These are phyloP conservation scores for Hozukius guyotensis DNA, from an alignment of 2,797 vertebrate species.

Conservation along the genomic window DNA sequence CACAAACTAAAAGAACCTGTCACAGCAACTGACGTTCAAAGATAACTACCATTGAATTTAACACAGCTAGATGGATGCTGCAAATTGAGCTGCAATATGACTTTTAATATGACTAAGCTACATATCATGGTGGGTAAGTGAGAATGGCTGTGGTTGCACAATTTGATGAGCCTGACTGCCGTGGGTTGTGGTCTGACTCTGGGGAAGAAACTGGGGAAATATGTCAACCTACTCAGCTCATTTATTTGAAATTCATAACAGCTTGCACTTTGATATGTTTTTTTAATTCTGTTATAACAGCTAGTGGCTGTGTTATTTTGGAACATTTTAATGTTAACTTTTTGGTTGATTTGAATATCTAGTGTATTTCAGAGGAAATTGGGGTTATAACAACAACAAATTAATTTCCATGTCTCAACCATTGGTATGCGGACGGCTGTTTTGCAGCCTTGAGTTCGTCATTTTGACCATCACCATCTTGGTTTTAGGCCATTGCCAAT, in stretches of 20 bases:
- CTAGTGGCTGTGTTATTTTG: background rate
- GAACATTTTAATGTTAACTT: background rate
- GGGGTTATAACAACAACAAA: background rate
- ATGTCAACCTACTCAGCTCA: background rate
- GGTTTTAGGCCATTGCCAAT: too few species aligned
- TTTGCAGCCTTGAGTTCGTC: too few species aligned
- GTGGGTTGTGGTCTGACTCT: background rate
- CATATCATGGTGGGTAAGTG: background rate
- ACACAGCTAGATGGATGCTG: background rate
- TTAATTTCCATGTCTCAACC: background rate
- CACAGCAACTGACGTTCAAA: background rate
- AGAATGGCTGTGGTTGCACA: background rate
- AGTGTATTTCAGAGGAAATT: background rate
- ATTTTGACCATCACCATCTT: too few species aligned
- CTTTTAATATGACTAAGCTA: background rate
- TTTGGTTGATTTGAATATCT: background rate
- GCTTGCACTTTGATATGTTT: background rate
- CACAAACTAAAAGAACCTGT: background rate
- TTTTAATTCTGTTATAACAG: background rate
- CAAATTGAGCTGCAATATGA: background rate
- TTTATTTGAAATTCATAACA: background rate
- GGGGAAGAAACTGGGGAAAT: background rate
- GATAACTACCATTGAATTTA: background rate
- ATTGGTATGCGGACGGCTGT: rapidly evolving
- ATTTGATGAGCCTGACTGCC: background rate